These are phyloP conservation scores for Lynx canadensis DNA, from an alignment of 2,113 vertebrate genomes.

Conservation along the genomic window DNA sequence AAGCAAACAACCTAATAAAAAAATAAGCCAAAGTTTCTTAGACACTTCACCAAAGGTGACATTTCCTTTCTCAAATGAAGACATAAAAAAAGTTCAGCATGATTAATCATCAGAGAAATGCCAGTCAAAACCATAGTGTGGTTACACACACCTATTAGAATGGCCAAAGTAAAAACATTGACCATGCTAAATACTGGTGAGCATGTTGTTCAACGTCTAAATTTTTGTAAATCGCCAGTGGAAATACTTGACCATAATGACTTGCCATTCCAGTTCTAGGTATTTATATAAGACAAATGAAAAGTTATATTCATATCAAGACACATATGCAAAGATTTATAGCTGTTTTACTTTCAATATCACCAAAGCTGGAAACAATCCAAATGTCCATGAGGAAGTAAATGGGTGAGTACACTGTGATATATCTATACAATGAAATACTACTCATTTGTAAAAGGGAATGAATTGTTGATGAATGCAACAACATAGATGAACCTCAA, in stretches of 20 bases:
- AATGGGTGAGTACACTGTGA: not conserved
- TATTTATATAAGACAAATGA: not conserved
- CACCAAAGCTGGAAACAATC: not conserved
- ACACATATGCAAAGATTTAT: not conserved
- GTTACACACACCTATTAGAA: not conserved
- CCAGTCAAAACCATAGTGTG: not conserved
- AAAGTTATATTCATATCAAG: not conserved
- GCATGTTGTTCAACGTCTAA: not conserved
- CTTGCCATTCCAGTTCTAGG: not conserved
- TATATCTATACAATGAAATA: not conserved
- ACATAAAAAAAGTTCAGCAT: not conserved
- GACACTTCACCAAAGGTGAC: not conserved
- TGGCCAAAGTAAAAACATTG: not conserved
- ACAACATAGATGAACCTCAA: not conserved
- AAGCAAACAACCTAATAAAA: not conserved
- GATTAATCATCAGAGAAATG: not conserved
- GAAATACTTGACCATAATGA: not conserved
- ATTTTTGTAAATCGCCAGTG: not conserved
- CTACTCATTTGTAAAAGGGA: not conserved
- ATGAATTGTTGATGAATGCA: not conserved
- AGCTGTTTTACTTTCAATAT: not conserved
- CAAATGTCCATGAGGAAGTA: not conserved
- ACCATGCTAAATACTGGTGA: not conserved
- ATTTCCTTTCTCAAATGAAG: not conserved
- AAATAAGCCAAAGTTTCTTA: not conserved